phyloP scores from a whole-genome alignment of 2,113 vertebrate genomes.

The Brevimyrus niger region DNA sequence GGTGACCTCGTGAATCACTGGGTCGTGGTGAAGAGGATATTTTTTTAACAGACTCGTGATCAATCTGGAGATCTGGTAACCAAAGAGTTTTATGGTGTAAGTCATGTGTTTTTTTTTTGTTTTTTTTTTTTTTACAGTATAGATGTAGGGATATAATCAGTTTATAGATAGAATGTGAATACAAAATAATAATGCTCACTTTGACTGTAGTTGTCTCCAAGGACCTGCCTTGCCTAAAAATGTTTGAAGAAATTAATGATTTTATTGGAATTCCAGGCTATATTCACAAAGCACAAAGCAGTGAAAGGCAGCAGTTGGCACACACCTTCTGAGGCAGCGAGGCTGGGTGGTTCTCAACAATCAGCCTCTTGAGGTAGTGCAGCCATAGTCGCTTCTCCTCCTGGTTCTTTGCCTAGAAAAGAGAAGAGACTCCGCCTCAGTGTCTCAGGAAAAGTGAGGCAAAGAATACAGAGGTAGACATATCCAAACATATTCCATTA shows the following conservation, averaged over 20 bases:
- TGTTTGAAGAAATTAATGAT: constrained; percentile 8
- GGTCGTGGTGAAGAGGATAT: constrained; percentile 51
- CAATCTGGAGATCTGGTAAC: constrained; percentile 58
- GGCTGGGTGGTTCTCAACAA: constrained; percentile 78
- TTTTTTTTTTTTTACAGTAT: not conserved
- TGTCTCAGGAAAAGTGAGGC: not conserved
- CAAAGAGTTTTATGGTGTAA: constrained; percentile 22
- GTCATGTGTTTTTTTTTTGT: constrained; percentile 16
- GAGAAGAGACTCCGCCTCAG: not conserved
- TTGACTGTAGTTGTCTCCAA: constrained; percentile 72
- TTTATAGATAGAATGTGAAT: not conserved
- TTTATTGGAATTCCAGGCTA: not conserved
- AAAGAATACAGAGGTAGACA: not conserved
- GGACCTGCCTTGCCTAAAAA: constrained; percentile 76
- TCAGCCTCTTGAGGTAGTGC: constrained; percentile 80
- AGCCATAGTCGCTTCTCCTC: constrained; percentile 85
- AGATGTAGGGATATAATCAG: not conserved
- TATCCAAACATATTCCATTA: not conserved
- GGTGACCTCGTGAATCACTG: constrained; percentile 58
- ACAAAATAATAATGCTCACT: constrained; percentile 56
- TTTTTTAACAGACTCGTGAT: constrained; percentile 57
- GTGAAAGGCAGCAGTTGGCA: not conserved
- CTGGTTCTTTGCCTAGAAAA: constrained; percentile 75
- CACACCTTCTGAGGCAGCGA: constrained; percentile 80
- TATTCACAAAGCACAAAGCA: not conserved